Evolutionary conservation across 2,113 vertebrate species (phyloP).

Genomic region (Oreocharis arfaki): DNA sequence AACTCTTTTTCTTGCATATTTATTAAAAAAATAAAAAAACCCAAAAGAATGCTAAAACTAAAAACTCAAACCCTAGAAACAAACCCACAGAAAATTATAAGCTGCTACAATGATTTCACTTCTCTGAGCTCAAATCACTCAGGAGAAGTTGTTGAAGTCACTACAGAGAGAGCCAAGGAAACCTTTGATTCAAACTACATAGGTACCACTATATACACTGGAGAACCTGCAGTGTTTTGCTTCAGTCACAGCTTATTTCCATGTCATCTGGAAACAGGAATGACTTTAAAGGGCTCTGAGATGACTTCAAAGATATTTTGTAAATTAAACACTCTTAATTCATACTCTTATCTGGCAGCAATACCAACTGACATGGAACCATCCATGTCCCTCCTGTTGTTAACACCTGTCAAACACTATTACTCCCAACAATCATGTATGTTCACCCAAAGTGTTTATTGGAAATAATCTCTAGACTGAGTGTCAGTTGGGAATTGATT

Average conservation of each 20-base stretch:
- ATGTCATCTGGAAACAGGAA: neutral
- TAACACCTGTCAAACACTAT: neutral
- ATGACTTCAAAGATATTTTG: neutral
- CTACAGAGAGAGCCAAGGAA: neutral
- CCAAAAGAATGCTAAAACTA: neutral
- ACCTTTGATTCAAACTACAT: neutral
- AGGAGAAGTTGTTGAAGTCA: neutral
- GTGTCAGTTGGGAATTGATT: neutral
- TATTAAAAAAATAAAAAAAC: neutral
- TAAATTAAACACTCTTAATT: neutral
- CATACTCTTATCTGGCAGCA: neutral
- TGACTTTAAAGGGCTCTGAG: neutral
- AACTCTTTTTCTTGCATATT: neutral
- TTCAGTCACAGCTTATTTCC: neutral
- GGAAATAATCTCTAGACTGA: neutral
- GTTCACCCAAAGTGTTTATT: neutral
- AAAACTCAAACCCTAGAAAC: fast-evolving
- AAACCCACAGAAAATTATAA: neutral
- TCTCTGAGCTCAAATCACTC: neutral
- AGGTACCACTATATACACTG: neutral
- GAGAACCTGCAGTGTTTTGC: neutral
- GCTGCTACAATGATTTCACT: neutral
- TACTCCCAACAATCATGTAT: neutral
- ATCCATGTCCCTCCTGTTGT: neutral
- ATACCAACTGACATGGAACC: neutral